Conservation (phyloP, 1,140 invertebrate species). For the Macrocentrus cingulum region DNA sequence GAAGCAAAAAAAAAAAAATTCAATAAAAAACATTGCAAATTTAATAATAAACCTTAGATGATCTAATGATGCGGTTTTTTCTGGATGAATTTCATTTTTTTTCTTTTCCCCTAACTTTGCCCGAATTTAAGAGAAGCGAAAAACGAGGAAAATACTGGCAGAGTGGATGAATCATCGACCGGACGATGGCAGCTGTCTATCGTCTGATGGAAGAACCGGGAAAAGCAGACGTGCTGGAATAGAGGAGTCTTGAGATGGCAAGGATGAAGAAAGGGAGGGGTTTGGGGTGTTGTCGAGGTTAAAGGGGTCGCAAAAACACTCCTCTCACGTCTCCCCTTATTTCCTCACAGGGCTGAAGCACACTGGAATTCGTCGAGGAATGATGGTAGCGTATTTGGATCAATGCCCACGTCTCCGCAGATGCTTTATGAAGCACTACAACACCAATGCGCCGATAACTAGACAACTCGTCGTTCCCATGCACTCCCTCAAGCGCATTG, state of each 20-base stretch:
- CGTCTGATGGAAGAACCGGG: not conserved
- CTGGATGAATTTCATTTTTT: too few relatives aligned
- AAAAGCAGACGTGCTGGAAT: not conserved
- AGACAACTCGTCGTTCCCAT: not conserved
- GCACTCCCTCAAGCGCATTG: not conserved
- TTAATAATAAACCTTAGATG: too few relatives aligned
- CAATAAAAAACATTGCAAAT: too few relatives aligned
- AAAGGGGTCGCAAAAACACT: slow-evolving; percentile 5
- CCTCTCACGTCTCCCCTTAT: not conserved
- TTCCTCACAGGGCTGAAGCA: not conserved
- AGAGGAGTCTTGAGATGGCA: not conserved
- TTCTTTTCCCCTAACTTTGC: not conserved
- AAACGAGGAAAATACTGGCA: not conserved
- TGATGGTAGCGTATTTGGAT: slow-evolving; percentile 8
- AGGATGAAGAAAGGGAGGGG: not conserved
- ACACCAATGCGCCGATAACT: not conserved
- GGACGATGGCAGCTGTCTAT: not conserved
- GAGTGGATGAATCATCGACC: not conserved
- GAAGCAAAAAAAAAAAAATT: too few relatives aligned
- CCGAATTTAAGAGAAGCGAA: not conserved
- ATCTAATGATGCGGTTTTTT: too few relatives aligned
- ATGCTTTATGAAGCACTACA: not conserved
- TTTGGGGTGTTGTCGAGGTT: slow-evolving; percentile 11
- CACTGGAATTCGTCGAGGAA: not conserved
- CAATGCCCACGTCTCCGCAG: slow-evolving; percentile 2